Base-by-base conservation (phyloP, 1,140 invertebrate species). In the Drosophila simulans region DNA sequence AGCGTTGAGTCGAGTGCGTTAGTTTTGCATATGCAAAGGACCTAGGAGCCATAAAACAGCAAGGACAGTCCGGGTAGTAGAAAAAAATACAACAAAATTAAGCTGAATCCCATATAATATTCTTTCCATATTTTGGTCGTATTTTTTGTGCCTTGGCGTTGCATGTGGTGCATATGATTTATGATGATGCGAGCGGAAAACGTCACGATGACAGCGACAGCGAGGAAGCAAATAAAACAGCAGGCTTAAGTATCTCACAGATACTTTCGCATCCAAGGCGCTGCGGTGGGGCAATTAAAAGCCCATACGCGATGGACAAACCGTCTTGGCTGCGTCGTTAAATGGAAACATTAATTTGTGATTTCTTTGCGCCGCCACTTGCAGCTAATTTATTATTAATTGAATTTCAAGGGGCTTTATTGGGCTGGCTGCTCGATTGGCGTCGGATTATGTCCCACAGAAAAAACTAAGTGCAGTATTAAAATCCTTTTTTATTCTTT, bases 351-450 rank as follows among this genome's bases (percentile, higher is more conserved):
- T 83, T 78, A 81, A 86, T 88, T 77, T 88, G 79, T 79, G 83
- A 86, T 86, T 86, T 86, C 77, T 75, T 58, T 22, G 40, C 62
- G 42, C 75, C 40, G 39, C 62, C 80, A 84, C 73, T 68, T 66
- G 74, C 73, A 65, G 85, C 77, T 90, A 90, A 90, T 90, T 90
- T 80, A 80, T 90, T 83, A 83, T 90, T 90, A 90, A 91, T 90
- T 90, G 82, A 90, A 90, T 82, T 58, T 66, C 40, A 69, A 69
- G 48, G 48, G 15, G 59, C 37, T 31, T 4, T 15, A 15, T 58
- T 20, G 40, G 54, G 34, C 11, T 56, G 25, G 46, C 42, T 15
- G 15, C 40, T 12, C 17, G 25, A 42, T 42, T 22, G 13, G 15
- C 25, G 53, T 20, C 22, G 11, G 15, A n/a, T n/a, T 25, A 25